phyloP scores from a whole-genome alignment of 2,113 vertebrate species.

The Pardalotus punctatus region DNA sequence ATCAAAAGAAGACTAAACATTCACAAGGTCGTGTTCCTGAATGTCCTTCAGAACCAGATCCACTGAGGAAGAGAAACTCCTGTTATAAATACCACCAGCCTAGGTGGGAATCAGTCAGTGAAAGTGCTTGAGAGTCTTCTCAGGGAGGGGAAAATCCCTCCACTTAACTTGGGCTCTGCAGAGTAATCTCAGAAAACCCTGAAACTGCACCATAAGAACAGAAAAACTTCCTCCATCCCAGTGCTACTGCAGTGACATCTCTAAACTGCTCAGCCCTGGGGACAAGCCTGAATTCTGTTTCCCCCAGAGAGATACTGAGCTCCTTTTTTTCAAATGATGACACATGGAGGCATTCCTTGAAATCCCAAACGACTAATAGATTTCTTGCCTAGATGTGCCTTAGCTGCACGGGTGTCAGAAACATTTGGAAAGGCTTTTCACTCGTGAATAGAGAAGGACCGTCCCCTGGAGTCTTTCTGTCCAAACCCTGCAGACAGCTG shows the following conservation, averaged over 20 bases:
- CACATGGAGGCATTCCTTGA: neutral
- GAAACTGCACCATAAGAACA: neutral
- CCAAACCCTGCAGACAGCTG: neutral
- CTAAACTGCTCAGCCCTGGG: neutral
- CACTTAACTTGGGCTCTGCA: neutral
- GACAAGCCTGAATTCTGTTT: neutral
- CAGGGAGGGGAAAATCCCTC: neutral
- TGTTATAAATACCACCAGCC: neutral
- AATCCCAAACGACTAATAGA: neutral
- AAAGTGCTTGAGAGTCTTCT: neutral
- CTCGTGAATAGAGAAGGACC: neutral
- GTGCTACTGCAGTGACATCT: neutral
- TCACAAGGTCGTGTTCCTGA: neutral
- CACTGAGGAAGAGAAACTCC: neutral
- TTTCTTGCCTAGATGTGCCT: neutral
- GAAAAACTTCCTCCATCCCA: neutral
- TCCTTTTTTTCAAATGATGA: neutral
- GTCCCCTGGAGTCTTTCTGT: neutral
- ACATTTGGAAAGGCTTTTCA: neutral
- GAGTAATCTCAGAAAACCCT: neutral
- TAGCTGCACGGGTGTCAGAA: neutral
- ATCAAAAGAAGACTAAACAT: slow-evolving; percentile 11
- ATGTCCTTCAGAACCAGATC: neutral
- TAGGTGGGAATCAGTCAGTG: neutral
- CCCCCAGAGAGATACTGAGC: neutral